Conservation (phyloP, 2,888 invertebrate genomes). For the Drosophila subquinaria region DNA sequence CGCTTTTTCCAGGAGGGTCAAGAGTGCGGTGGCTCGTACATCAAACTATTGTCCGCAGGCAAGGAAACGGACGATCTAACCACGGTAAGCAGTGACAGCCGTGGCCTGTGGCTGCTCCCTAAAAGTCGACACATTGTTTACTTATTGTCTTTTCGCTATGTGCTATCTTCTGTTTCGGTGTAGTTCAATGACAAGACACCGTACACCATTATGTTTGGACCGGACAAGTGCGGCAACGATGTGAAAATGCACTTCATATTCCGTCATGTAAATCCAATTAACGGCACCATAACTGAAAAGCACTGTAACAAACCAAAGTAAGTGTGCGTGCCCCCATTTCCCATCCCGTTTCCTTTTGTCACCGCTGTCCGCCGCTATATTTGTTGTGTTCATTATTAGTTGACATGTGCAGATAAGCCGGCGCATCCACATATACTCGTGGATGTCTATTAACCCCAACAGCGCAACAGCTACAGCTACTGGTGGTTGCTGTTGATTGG, state of each 20-base stretch:
- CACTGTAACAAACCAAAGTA: slow-evolving; percentile 96
- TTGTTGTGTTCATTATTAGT: slow-evolving; percentile 30
- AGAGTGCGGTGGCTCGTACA: slow-evolving; percentile 99
- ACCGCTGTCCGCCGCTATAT: slow-evolving; percentile 10
- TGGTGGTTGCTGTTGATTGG: slow-evolving; percentile 26
- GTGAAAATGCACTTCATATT: slow-evolving; percentile 97
- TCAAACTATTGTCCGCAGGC: slow-evolving; percentile 94
- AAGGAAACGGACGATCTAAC: slow-evolving; percentile 90
- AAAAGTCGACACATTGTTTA: slow-evolving; percentile 13
- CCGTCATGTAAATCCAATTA: slow-evolving; percentile 96
- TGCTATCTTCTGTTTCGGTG: slow-evolving; percentile 26
- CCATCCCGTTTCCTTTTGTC: background rate
- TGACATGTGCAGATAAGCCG: slow-evolving; percentile 45
- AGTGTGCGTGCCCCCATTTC: slow-evolving; percentile 73
- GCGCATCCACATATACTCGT: slow-evolving; percentile 25
- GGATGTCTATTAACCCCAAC: slow-evolving; percentile 47
- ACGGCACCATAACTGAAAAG: slow-evolving; percentile 96
- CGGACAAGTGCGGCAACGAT: slow-evolving; percentile 99
- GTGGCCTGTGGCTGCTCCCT: slow-evolving; percentile 1
- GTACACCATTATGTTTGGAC: slow-evolving; percentile 99
- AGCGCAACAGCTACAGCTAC: slow-evolving; percentile 45
- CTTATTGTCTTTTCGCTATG: slow-evolving; percentile 9
- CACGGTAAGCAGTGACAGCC: slow-evolving; percentile 83
- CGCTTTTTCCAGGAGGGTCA: slow-evolving; percentile 91
- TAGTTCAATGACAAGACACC: slow-evolving; percentile 97